Evolutionary conservation across 1,140 invertebrate species (phyloP), one percentile per base, ranked within the genome.

Genomic region (Drosophila simulans): DNA sequence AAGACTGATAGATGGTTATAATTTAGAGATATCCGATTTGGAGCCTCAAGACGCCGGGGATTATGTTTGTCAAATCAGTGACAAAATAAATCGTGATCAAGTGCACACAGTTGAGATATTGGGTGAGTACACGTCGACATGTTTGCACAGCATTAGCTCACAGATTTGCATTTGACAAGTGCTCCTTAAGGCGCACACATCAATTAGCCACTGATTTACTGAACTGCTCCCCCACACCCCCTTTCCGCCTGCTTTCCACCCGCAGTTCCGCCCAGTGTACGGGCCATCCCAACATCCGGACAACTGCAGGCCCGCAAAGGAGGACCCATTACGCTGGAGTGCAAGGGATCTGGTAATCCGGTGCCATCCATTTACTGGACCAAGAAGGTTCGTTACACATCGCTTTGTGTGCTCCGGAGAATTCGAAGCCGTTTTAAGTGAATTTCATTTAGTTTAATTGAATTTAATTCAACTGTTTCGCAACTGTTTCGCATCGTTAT

Each of bases 11-110:
- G 94, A 95, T 84, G 95, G 95, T 5, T 95, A 94, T 86, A 95
- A 95, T 86, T 92, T 95, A 63, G 94, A 95, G 86, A 95, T 95
- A 59, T 94, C 94, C 27, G 94, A 95, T 80, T 94, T 95, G 74
- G 91, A 92, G 77, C 91, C 91, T 42, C 91, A 92, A 80, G 91
- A 92, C 80, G 91, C 91, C 55, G 91, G 91, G 63, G 91, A 92
- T 85, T 95, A 95, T 92, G 94, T 95, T 22, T 95, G 95, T 86
- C 95, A 95, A 92, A 94, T 96, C 40, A 95, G 95, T 45, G 95
- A 95, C 77, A 93, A 94, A 25, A 93, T 94, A 55, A 94, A 94
- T 34, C 90, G 94, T 15, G 95, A 95, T 91, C 94, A 95, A 86
- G 90, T 92, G 52, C 91, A 92, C 73, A 92, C 91, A 54, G 91